Evolutionary conservation across 1,140 invertebrate species (phyloP), one percentile per base, ranked within the genome.

Genomic region (Drosophila sproati): DNA sequence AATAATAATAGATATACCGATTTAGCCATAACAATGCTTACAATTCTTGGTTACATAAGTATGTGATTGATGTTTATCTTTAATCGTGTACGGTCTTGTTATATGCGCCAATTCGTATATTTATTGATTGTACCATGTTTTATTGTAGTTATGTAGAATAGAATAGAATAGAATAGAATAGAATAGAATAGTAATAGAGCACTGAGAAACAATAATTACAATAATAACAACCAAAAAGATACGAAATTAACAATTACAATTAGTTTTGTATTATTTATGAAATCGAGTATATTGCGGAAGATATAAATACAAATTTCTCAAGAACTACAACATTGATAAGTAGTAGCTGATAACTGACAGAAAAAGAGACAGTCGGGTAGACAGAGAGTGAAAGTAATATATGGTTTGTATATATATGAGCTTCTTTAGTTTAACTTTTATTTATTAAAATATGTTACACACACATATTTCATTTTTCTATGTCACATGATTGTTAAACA

Each of bases 271-370:
- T 48, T 51, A 55, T 54, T 45, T 54, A 41, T 48, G 29, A 60
- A 57, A 31, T 74, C 50, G 56, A 69, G 31, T 75, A 71, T 51
- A 57, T 62, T 70, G 72, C 56, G 28, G 34, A 51, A 75, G 43
- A 62, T 62, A 71, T 59, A 59, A 63, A 63, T 70, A 62, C 57
- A 70, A 57, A 43, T 74, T 73, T 67, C 39, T 71, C 70, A 82
- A 88, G 66, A 77, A 71, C 80, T 87, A 88, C 80, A 88, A 88
- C 82, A 88, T 71, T 68, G 60, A 83, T 68, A 72, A 43, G 62
- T 43, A 52, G 47, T 62, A 70, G 50, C 74, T 63, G 79, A 67
- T 79, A 79, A 82, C 77, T 76, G 67, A 87, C 60, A 71, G 45
- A 81, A 29, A 77, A 12, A 81, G 64, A 88, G 63, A 88, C 41